Conservation (phyloP, 2,113 vertebrate species). For the Pituophis catenifer region DNA sequence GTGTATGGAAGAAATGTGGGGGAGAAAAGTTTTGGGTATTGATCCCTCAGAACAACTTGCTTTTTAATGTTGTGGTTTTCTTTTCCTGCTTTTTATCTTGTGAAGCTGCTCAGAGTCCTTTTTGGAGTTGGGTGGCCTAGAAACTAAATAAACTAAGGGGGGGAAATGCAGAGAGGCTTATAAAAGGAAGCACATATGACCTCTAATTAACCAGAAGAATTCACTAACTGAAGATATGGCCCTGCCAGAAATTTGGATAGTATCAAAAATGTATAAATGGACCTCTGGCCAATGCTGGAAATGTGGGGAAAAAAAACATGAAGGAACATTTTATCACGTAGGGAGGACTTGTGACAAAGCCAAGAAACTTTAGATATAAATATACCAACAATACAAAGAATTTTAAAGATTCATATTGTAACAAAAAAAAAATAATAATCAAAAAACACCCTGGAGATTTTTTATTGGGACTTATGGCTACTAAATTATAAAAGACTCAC, state of each 20-base stretch:
- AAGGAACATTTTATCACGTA: neutral
- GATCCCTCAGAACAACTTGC: neutral
- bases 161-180: neutral
- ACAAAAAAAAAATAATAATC: neutral
- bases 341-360: neutral
- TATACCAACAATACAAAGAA: neutral
- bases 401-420: neutral
- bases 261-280: neutral
- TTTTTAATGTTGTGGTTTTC: neutral
- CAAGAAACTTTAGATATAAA: neutral
- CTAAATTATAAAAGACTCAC: neutral
- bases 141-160: neutral
- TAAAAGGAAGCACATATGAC: neutral
- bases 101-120: neutral
- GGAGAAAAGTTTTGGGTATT: fast-evolving
- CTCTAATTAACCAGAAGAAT: neutral
- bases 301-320: neutral
- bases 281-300: neutral
- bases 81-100: neutral
- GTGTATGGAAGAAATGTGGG: neutral
- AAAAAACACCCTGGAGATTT: neutral
- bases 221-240: neutral
- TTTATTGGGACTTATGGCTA: neutral
- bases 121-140: neutral
- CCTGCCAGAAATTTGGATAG: neutral